Conservation (phyloP, 1,140 invertebrate genomes). For the Camponotus floridanus region DNA sequence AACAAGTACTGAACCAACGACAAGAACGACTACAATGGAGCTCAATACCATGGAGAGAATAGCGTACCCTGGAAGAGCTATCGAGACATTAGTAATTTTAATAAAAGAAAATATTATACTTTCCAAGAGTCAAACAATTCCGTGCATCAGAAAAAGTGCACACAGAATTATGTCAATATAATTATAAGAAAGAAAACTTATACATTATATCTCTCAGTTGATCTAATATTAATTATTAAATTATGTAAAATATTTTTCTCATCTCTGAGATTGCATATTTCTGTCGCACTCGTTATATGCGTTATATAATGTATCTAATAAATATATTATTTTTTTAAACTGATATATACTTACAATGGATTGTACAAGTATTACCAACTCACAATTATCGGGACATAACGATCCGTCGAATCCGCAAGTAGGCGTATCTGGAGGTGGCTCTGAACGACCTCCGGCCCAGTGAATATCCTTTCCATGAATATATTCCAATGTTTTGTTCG, state of each 20-base stretch:
- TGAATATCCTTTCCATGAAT: conserved; percentile 91
- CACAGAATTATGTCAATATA: not conserved
- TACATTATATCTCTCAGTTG: not conserved
- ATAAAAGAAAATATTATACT: conserved; percentile 17
- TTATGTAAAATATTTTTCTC: not conserved
- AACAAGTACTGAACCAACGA: conserved; percentile 90
- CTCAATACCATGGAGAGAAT: conserved; percentile 95
- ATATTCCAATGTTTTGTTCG: conserved; percentile 90
- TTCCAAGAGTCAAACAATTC: not conserved
- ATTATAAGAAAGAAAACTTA: not conserved
- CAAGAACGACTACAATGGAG: conserved; percentile 91
- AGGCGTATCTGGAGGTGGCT: conserved; percentile 94
- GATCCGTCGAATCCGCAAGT: conserved; percentile 97
- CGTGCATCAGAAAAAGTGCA: too few relatives aligned
- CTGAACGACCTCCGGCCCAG: conserved; percentile 93
- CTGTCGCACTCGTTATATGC: not conserved
- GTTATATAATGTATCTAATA: not conserved
- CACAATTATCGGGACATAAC: conserved; percentile 92
- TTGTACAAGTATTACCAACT: conserved; percentile 75
- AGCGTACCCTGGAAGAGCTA: conserved; percentile 94
- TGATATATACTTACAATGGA: not conserved
- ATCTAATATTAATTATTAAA: not conserved
- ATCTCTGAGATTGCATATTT: not conserved
- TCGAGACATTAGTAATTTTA: conserved; percentile 55
- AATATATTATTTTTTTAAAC: not conserved